These are phyloP conservation scores for Nemotelus nigrinus DNA, from an alignment of 2,888 invertebrate genomes.

Conservation along the genomic window DNA sequence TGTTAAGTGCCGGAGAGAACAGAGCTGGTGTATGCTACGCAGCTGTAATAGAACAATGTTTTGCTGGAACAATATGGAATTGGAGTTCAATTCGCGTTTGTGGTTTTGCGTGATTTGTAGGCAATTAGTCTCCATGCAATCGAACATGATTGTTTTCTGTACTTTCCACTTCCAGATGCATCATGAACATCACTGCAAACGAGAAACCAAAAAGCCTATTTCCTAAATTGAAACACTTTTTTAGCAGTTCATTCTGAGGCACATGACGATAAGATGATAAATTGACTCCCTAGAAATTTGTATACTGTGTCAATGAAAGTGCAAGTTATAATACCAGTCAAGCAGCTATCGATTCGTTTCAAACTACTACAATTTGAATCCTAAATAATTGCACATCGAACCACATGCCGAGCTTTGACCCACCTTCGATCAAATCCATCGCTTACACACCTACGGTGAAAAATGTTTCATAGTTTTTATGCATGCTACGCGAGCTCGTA, in stretches of 20 bases:
- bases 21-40: neutral
- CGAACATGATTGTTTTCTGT: neutral
- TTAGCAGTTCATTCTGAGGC: neutral
- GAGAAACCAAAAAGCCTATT: neutral
- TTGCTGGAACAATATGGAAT: neutral
- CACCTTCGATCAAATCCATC: constrained; percentile 35
- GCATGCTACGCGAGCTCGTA: neutral
- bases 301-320: constrained; percentile 1
- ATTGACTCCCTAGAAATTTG: constrained; percentile 13
- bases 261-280: constrained; percentile 14
- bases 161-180: neutral
- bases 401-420: constrained; percentile 25
- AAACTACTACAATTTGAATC: constrained; percentile 2
- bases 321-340: constrained; percentile 10
- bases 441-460: neutral
- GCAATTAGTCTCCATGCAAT: neutral
- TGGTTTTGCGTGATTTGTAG: no score
- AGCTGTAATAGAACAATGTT: neutral
- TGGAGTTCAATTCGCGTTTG: no score
- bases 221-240: neutral
- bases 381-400: constrained; percentile 18
- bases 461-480: neutral
- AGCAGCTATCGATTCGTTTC: neutral
- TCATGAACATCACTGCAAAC: neutral
- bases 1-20: neutral